Percentiles rank a stretch among this genome's conserved stretches.
Evolutionary conservation across 2,888 invertebrate genomes (phyloP).

Genomic region (Cephus sareptanus): DNA sequence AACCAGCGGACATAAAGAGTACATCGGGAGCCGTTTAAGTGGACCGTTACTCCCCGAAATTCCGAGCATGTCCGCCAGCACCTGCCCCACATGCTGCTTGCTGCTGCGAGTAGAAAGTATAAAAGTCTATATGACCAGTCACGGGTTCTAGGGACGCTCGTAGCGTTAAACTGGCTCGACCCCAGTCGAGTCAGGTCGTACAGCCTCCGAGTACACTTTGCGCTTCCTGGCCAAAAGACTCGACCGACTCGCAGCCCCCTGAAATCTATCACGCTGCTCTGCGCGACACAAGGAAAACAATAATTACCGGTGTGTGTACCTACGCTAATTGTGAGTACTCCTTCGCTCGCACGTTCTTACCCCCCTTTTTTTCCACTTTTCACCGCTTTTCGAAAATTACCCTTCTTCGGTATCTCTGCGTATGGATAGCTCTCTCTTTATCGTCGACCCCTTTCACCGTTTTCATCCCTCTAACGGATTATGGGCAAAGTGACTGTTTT

Average conservation of each 20-base stretch:
- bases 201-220: not conserved
- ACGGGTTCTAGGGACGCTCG: not conserved
- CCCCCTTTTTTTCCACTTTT: not conserved
- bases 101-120: not conserved
- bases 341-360: not conserved
- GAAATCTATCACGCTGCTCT: not conserved
- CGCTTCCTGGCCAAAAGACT: not conserved
- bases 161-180: not conserved
- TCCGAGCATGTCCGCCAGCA: not conserved
- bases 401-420: not conserved
- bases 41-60: conserved; percentile 17
- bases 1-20: conserved; percentile 21
- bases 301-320: not conserved
- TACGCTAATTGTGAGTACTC: not conserved
- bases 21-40: conserved; percentile 22
- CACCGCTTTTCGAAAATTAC: not conserved
- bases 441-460: not conserved
- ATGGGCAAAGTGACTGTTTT: not conserved
- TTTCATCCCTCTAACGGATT: not conserved
- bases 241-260: not conserved
- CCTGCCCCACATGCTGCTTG: not conserved
- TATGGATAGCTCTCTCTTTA: not conserved
- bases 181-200: not conserved
- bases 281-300: not conserved
- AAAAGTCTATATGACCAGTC: not conserved